Conservation (phyloP, 2,888 invertebrate species). For the Thereva unica region DNA sequence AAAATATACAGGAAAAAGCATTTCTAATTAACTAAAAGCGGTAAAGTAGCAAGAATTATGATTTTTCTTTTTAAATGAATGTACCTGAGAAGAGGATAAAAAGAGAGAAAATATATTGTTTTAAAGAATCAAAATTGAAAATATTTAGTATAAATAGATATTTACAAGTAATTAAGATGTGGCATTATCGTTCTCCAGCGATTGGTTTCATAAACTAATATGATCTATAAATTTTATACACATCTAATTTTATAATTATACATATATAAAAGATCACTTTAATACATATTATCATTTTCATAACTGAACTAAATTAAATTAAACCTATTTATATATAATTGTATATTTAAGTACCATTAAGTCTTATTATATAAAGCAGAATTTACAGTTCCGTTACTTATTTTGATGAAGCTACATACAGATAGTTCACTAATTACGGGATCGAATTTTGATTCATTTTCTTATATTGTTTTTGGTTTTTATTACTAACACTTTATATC, state of each 20-base stretch:
- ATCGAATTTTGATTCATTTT: background rate
- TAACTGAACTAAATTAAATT: slow-evolving; percentile 28
- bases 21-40: no score
- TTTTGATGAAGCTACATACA: background rate
- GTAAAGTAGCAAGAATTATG: no score
- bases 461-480: slow-evolving; percentile 16
- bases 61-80: no score
- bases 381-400: background rate
- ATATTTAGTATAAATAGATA: no score
- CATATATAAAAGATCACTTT: slow-evolving; percentile 37
- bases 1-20: no score
- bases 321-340: slow-evolving; percentile 7
- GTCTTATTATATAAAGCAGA: slow-evolving; percentile 4
- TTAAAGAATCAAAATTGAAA: no score
- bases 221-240: slow-evolving; percentile 15
- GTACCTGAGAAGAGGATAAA: no score
- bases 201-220: background rate
- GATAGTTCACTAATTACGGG: background rate
- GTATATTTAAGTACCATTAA: slow-evolving; percentile 3
- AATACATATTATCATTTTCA: slow-evolving; percentile 20
- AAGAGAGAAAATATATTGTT: no score
- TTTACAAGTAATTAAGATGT: no score
- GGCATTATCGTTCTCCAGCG: no score
- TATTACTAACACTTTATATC: slow-evolving; percentile 10
- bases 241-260: slow-evolving; percentile 7